Evolutionary conservation across 2,797 vertebrate species (phyloP).

Genomic region (Lateolabrax maculatus): DNA sequence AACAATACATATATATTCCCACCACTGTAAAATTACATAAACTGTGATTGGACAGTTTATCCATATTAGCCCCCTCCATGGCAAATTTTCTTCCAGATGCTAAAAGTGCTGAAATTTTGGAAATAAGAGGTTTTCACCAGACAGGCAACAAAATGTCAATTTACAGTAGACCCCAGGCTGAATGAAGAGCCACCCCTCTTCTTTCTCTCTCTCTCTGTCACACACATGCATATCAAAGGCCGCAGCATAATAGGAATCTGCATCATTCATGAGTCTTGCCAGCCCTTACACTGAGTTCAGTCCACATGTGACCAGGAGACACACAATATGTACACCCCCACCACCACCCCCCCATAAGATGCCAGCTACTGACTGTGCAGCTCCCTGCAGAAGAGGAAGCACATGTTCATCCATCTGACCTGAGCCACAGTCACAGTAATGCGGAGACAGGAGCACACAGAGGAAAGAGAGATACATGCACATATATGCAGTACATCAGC

Average conservation of each 20-base stretch:
- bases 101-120: constrained; percentile 16
- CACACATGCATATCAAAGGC: constrained; percentile 62
- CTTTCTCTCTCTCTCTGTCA: constrained; percentile 1
- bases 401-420: constrained; percentile 84
- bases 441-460: constrained; percentile 37
- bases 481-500: constrained; percentile 21
- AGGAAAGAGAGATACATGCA: neutral
- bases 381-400: constrained; percentile 74
- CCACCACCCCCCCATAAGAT: constrained; percentile 51
- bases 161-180: constrained; percentile 17
- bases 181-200: neutral
- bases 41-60: neutral
- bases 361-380: constrained; percentile 66
- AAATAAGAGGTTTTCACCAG: constrained; percentile 10
- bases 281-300: constrained; percentile 18
- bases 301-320: constrained; percentile 60
- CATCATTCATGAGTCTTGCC: constrained; percentile 65
- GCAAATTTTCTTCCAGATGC: neutral
- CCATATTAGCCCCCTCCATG: neutral
- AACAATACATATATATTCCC: neutral
- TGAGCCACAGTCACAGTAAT: constrained; percentile 60
- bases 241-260: constrained; percentile 55
- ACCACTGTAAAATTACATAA: neutral
- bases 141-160: constrained; percentile 13
- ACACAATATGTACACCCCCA: too few relatives aligned